A percentile compares a stretch with the other conserved stretches of the same genome.
These are phyloP conservation scores for Ceyx erithaca DNA, from an alignment of 2,797 vertebrate genomes.

Conservation along the genomic window DNA sequence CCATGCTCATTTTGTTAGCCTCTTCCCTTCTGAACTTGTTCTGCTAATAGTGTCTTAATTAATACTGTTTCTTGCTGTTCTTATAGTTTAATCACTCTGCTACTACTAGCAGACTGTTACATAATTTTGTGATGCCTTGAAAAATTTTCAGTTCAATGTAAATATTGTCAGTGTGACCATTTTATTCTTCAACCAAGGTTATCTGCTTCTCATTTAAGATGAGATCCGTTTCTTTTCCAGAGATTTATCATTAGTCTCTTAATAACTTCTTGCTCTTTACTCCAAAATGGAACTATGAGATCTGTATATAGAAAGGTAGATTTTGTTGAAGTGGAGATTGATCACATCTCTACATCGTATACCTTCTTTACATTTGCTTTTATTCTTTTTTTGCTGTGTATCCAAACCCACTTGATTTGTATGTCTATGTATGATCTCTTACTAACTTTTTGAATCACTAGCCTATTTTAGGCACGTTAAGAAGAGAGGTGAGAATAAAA, in stretches of 20 bases:
- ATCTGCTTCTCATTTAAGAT: not conserved
- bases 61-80: not conserved
- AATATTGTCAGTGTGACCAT: not conserved
- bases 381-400: not conserved
- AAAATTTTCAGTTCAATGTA: not conserved
- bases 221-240: not conserved
- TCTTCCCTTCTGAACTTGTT: not conserved
- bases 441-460: not conserved
- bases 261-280: not conserved
- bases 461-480: not conserved
- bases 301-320: not conserved
- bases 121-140: not conserved
- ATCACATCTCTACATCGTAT: not conserved
- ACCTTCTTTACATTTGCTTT: not conserved
- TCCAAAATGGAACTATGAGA: not conserved
- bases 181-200: not conserved
- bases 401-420: not conserved
- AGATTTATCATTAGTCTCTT: not conserved
- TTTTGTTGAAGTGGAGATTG: not conserved
- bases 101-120: not conserved
- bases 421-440: not conserved
- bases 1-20: not conserved
- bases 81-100: not conserved
- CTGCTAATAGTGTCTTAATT: not conserved
- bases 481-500: not conserved